Evolutionary conservation across 2,888 invertebrate species (phyloP).

Genomic region (Nipponacmea schrenckii): DNA sequence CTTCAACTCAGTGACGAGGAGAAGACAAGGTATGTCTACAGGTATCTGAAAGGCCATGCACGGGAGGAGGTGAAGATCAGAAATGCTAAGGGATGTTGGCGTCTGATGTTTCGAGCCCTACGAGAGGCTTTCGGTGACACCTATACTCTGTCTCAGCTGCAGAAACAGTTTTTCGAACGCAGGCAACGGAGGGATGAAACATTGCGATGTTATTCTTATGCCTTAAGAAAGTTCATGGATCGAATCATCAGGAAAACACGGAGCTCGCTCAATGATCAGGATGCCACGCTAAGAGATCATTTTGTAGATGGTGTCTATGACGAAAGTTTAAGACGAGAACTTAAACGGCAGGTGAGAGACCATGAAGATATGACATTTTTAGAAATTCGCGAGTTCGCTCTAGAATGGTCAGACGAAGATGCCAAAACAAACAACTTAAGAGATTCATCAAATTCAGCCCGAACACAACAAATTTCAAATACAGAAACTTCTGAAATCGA

Average conservation of each 20-base stretch:
- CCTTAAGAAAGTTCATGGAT: not conserved
- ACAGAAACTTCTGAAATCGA: no score
- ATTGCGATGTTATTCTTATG: not conserved
- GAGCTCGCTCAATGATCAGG: not conserved
- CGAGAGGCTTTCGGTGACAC: not conserved
- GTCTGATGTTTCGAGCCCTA: not conserved
- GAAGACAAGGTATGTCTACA: not conserved
- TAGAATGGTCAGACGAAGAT: not conserved
- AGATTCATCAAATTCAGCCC: no score
- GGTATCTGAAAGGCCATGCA: not conserved
- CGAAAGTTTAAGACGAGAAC: not conserved
- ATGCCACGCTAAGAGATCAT: not conserved
- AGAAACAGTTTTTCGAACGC: not conserved
- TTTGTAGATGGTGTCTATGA: not conserved
- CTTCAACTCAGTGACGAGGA: not conserved
- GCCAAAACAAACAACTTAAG: not conserved
- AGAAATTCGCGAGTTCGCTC: not conserved
- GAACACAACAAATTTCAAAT: no score
- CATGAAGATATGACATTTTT: not conserved
- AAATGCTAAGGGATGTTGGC: not conserved
- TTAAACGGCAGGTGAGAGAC: not conserved
- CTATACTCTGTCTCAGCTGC: not conserved
- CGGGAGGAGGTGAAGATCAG: not conserved
- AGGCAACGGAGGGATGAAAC: not conserved
- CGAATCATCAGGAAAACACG: not conserved